A percentile compares a stretch with the other conserved stretches of the same genome.
These are phyloP conservation scores for Lepus americanus DNA, from an alignment of 2,113 vertebrate genomes.

Conservation along the genomic window DNA sequence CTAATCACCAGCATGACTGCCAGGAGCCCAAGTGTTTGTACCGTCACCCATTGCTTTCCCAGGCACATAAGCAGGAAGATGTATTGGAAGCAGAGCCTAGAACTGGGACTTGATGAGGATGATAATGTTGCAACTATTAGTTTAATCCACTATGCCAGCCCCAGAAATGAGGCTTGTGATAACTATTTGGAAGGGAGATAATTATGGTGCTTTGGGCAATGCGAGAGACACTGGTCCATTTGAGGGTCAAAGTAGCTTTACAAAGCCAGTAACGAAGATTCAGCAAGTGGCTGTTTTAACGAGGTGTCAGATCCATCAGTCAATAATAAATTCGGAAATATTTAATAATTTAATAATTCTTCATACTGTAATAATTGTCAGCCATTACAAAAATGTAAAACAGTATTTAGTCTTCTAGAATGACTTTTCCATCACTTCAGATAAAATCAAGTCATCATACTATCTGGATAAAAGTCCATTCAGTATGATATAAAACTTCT, in stretches of 20 bases:
- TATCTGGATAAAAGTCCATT: too few relatives aligned
- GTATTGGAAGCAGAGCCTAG: too few relatives aligned
- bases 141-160: too few relatives aligned
- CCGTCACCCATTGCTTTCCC: too few relatives aligned
- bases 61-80: too few relatives aligned
- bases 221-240: background rate
- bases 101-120: too few relatives aligned
- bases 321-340: background rate
- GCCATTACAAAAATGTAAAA: background rate
- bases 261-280: background rate
- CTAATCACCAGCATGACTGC: too few relatives aligned
- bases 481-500: too few relatives aligned
- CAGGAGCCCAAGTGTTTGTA: too few relatives aligned
- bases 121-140: too few relatives aligned
- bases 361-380: background rate
- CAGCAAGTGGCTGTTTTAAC: background rate
- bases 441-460: background rate
- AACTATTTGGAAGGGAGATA: background rate
- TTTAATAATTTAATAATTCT: background rate
- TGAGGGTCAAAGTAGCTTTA: background rate
- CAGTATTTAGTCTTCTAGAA: background rate
- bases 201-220: too few relatives aligned
- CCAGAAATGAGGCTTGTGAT: background rate
- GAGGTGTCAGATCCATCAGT: background rate
- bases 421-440: background rate